Conservation (phyloP, 2,113 vertebrate species). For the Fregata magnificens region DNA sequence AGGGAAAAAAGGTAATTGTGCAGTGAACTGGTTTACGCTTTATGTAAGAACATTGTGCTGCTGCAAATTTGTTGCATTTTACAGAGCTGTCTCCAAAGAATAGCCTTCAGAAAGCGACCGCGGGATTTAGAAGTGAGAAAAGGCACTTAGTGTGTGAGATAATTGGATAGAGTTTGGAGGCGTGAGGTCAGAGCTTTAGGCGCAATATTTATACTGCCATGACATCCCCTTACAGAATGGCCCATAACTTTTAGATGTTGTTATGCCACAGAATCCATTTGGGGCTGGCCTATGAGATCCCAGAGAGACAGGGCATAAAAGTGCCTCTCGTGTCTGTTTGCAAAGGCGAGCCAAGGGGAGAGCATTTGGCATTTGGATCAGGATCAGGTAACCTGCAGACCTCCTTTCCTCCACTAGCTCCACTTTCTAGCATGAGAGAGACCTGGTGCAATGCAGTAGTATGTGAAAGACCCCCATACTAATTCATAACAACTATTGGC, state of each 20-base stretch:
- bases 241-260: neutral
- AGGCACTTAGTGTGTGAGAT: neutral
- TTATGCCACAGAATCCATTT: neutral
- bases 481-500: neutral
- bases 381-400: neutral
- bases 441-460: neutral
- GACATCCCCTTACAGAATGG: neutral
- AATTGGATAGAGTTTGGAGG: constrained; percentile 3
- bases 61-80: constrained; percentile 20
- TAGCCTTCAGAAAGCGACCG: rapidly evolving
- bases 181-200: neutral
- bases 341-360: neutral
- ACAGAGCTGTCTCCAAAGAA: neutral
- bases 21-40: neutral
- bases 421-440: neutral
- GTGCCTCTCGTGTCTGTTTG: neutral
- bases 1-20: neutral
- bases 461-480: neutral
- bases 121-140: neutral
- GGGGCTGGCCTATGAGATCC: neutral
- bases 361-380: neutral
- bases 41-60: neutral
- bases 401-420: neutral
- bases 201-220: neutral
- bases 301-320: neutral